Percentiles rank a stretch among this genome's conserved stretches.
phyloP scores from a whole-genome alignment of 2,888 invertebrate genomes.

The Dromius quadrimaculatus region DNA sequence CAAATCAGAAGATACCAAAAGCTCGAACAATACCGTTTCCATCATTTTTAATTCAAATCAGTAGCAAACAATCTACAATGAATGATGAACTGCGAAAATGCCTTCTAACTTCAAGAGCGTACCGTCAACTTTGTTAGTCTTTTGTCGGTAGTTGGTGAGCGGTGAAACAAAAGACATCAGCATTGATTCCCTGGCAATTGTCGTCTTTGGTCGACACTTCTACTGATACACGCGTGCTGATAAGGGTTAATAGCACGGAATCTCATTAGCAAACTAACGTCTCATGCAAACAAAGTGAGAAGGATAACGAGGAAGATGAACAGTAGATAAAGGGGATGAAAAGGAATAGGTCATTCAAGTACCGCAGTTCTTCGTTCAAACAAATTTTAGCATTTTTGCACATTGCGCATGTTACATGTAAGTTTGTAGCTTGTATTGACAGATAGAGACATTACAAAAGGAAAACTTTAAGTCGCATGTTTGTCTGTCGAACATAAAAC shows the following conservation, averaged over 20 bases:
- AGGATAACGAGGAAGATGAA: no score
- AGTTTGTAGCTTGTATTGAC: no score
- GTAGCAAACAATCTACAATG: background rate
- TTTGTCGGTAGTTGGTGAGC: conserved; percentile 30
- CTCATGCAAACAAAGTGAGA: conserved; percentile 46
- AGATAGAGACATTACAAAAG: no score
- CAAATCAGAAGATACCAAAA: no score
- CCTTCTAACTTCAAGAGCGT: conserved; percentile 1
- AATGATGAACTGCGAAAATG: conserved; percentile 13
- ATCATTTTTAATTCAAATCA: conserved; percentile 11
- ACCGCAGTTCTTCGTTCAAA: no score
- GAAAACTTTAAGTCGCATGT: no score
- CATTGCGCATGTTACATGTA: no score
- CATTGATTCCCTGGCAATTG: conserved; percentile 26
- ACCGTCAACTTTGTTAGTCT: conserved; percentile 25
- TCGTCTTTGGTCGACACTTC: conserved; percentile 5
- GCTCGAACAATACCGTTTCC: no score
- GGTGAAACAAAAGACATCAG: conserved; percentile 40
- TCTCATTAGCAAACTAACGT: conserved; percentile 43
- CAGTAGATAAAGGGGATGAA: no score
- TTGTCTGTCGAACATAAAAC: no score
- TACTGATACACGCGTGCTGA: conserved; percentile 43
- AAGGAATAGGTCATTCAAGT: no score
- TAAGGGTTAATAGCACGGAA: conserved; percentile 43
- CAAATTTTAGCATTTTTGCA: no score